Conservation (phyloP, 2,113 vertebrate genomes). For the Apodemus speciosus region DNA sequence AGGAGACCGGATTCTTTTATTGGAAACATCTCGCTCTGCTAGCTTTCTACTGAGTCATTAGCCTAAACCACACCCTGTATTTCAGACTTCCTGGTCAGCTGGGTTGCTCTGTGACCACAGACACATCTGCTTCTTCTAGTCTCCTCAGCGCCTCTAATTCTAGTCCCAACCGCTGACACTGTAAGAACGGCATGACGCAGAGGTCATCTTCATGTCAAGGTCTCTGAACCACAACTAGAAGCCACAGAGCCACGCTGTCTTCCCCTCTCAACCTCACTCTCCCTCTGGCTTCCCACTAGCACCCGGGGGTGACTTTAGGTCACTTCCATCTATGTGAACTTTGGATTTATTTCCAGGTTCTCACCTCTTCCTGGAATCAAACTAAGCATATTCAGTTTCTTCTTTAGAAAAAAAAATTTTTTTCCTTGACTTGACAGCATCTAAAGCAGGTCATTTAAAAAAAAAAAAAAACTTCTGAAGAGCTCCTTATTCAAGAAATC, state of each 20-base stretch:
- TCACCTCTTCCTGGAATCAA: slow-evolving; percentile 21
- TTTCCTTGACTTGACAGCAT: slow-evolving; percentile 30
- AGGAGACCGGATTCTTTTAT: accelerated
- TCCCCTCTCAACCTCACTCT: slow-evolving; percentile 38
- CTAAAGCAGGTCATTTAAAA: slow-evolving; percentile 14
- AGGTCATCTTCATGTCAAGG: background rate
- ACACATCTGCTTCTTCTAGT: background rate
- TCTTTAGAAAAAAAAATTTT: slow-evolving; percentile 29
- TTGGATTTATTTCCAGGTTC: background rate
- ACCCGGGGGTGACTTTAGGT: background rate
- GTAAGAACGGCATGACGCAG: background rate
- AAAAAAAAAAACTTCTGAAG: slow-evolving; percentile 12
- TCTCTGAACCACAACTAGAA: background rate
- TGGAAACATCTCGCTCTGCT: background rate
- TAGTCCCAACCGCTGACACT: background rate
- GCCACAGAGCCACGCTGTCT: background rate
- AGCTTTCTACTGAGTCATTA: slow-evolving; percentile 32
- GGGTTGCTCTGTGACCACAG: background rate
- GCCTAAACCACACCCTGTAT: background rate
- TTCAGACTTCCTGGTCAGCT: background rate
- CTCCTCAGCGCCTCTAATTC: background rate
- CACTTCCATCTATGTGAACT: background rate
- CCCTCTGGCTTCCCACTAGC: background rate
- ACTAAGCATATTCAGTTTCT: background rate
- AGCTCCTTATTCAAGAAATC: background rate